Conservation (phyloP, 2,113 vertebrate genomes). For the Setophaga kirtlandii region DNA sequence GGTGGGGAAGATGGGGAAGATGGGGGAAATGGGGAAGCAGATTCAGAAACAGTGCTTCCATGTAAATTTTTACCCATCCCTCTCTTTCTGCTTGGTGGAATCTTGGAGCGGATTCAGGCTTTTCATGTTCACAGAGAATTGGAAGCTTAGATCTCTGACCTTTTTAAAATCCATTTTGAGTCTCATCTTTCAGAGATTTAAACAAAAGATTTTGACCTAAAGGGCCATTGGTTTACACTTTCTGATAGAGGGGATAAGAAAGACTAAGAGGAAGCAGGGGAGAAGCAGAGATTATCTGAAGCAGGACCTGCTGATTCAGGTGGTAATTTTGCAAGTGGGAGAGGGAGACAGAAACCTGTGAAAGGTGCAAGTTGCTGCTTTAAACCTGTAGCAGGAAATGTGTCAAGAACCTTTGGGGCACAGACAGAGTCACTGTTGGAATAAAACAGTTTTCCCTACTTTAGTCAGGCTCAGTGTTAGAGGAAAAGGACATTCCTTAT, state of each 20-base stretch:
- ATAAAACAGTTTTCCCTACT: background rate
- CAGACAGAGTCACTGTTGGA: background rate
- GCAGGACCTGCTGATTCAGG: constrained; percentile 4
- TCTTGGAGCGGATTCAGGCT: background rate
- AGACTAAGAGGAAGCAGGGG: constrained; percentile 13
- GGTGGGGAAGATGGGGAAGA: background rate
- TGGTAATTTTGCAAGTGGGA: constrained; percentile 8
- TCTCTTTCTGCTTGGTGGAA: background rate
- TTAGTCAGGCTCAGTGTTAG: background rate
- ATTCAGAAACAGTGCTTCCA: background rate
- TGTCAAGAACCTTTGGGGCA: background rate
- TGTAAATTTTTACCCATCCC: constrained; percentile 12
- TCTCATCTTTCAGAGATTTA: constrained; percentile 71
- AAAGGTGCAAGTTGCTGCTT: background rate
- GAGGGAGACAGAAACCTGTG: background rate
- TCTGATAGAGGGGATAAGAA: constrained; percentile 36
- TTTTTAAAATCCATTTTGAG: constrained; percentile 74
- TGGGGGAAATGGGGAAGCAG: background rate
- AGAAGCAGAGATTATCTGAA: constrained; percentile 60
- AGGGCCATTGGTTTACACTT: constrained; percentile 69
- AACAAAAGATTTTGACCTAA: constrained; percentile 70
- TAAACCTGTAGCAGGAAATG: background rate
- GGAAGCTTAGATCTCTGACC: constrained; percentile 65
- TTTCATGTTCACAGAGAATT: constrained; percentile 35
- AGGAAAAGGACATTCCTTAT: background rate